Evolutionary conservation across 1,140 invertebrate species (phyloP), one percentile per base, ranked within the genome.

Genomic region (Halesus radiatus): DNA sequence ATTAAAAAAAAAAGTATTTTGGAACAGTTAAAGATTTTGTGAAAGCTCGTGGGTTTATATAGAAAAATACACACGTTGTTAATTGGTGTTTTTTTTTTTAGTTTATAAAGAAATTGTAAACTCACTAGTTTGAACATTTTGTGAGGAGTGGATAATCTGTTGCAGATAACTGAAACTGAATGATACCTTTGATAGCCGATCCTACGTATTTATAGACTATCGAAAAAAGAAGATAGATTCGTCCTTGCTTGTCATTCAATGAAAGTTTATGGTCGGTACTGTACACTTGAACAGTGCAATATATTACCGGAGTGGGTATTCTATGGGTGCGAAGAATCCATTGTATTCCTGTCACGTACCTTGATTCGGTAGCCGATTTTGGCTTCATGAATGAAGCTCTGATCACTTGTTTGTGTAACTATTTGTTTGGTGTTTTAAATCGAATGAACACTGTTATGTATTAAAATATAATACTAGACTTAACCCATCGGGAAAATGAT

Each of bases 111-210:
- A 10, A 7, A 64, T 6, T 29, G 26, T 64, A 7, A 54, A 87
- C 86, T 86, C 81, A 88, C 87, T 83, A 87, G 84, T 85, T 87
- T 88, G 85, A 85, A 87, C 85, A 88, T 85, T 84, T 85, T 84
- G 81, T 26, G 77, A 62, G 70, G 83, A 80, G 64, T 84, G 37
- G 66, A 50, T 70, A 26, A 29, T 70, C 32, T 70, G 32, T n/a
- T 7, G 37, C 45, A 50, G 7, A 37, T 20, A 37, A 37, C 32
- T 32, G 32, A 32, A 70, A 62, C 23, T 70, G 66, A 70, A 37
- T 70, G 66, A 50, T 70, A 18, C 29, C 22, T 70, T 13, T 15
- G 26, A 64, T 64, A 16, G 23, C 15, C 16, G 18, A 26, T 29
- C 10, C 8, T 16, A 26, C 29, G 60, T 26, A 23, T 64, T 23